A percentile compares a stretch with the other conserved stretches of the same genome.
phyloP scores from a whole-genome alignment of 2,797 vertebrate species.

The Pangasius djambal region DNA sequence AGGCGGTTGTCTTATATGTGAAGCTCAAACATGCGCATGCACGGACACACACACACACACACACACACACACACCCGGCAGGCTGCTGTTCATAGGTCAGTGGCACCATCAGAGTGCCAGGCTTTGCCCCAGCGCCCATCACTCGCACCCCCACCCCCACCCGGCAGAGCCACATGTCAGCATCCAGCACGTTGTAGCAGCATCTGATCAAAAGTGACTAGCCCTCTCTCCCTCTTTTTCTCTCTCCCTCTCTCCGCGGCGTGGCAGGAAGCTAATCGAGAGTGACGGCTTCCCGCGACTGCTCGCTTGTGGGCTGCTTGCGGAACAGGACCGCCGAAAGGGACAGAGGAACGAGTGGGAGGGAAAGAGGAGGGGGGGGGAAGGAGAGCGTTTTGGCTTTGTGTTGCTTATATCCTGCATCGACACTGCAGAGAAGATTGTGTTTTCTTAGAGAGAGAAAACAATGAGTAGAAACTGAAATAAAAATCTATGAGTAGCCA shows the following conservation, averaged over 20 bases:
- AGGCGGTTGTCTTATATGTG: neutral
- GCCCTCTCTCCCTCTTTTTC: slow-evolving; percentile 32
- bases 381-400: slow-evolving; percentile 42
- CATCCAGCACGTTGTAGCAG: slow-evolving; percentile 21
- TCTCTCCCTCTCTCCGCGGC: slow-evolving; percentile 74
- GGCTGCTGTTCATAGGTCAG: slow-evolving; percentile 55
- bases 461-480: neutral
- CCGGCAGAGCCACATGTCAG: slow-evolving; percentile 36
- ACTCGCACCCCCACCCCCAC: neutral
- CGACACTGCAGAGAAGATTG: neutral
- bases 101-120: slow-evolving; percentile 37
- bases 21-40: slow-evolving; percentile 70
- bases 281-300: slow-evolving; percentile 86
- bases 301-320: slow-evolving; percentile 81
- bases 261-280: slow-evolving; percentile 86
- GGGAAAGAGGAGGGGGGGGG: slow-evolving; percentile 47
- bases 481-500: neutral
- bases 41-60: slow-evolving; percentile 39
- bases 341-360: slow-evolving; percentile 3
- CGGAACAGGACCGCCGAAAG: slow-evolving; percentile 49
- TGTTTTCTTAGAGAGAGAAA: neutral
- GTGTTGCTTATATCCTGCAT: slow-evolving; percentile 26
- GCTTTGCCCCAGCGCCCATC: slow-evolving; percentile 62
- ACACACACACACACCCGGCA: slow-evolving; percentile 78
- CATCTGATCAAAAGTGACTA: slow-evolving; percentile 36